phyloP scores from a whole-genome alignment of 2,888 invertebrate species.

The Celastrina argiolus region DNA sequence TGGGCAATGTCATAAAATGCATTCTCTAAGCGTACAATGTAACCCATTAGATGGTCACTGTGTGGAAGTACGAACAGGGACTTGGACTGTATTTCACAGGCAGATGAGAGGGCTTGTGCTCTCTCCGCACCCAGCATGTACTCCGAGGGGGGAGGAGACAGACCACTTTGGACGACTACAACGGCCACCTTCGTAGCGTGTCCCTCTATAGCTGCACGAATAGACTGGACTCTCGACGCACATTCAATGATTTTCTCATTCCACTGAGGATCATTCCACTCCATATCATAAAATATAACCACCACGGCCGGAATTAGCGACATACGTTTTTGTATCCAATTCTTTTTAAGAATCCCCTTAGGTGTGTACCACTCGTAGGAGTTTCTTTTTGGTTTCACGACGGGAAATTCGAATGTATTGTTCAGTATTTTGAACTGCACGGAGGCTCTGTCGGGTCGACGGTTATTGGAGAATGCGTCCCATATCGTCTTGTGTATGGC shows the following conservation, averaged over 20 bases:
- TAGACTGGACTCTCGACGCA: slow-evolving; percentile 90
- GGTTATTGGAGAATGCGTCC: slow-evolving; percentile 93
- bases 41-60: slow-evolving; percentile 90
- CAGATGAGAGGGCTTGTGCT: slow-evolving; percentile 92
- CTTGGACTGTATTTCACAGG: slow-evolving; percentile 95
- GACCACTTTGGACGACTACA: slow-evolving; percentile 92
- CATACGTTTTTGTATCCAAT: slow-evolving; percentile 97
- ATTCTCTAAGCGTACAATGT: slow-evolving; percentile 88
- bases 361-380: slow-evolving; percentile 98
- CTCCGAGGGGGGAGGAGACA: slow-evolving; percentile 87
- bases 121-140: slow-evolving; percentile 92
- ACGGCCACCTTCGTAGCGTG: slow-evolving; percentile 88
- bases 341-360: slow-evolving; percentile 94
- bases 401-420: slow-evolving; percentile 91
- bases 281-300: slow-evolving; percentile 96
- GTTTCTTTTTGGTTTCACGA: slow-evolving; percentile 89
- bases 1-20: slow-evolving; percentile 96
- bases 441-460: slow-evolving; percentile 88
- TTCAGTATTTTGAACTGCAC: slow-evolving; percentile 90
- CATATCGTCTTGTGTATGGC: slow-evolving; percentile 93
- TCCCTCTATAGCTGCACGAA: slow-evolving; percentile 85
- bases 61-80: slow-evolving; percentile 94
- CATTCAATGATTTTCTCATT: slow-evolving; percentile 96
- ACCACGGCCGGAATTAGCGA: slow-evolving; percentile 94
- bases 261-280: slow-evolving; percentile 97